These are phyloP conservation scores for Listrodromus nycthemerus DNA, from an alignment of 2,888 invertebrate genomes.

Conservation along the genomic window DNA sequence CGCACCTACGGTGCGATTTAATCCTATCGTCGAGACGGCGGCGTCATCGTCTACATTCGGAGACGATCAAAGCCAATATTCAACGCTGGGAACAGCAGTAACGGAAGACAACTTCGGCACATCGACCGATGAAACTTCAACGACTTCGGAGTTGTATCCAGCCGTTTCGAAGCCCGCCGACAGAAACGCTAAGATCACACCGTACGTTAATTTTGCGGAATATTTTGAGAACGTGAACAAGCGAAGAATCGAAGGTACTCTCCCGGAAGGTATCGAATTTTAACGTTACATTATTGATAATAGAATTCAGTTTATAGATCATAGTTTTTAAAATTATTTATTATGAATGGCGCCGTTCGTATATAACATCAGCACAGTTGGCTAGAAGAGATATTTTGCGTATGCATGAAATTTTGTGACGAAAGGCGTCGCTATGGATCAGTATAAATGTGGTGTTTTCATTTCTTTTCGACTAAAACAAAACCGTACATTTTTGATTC, in stretches of 20 bases:
- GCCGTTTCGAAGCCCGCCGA: conserved; percentile 85
- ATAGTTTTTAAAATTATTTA: background rate
- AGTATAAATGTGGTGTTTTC: too few species aligned
- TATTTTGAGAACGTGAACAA: conserved; percentile 91
- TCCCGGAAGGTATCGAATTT: conserved; percentile 88
- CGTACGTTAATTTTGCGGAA: conserved; percentile 94
- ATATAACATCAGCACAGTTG: too few species aligned
- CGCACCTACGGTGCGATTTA: conserved; percentile 86
- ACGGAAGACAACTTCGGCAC: conserved; percentile 78
- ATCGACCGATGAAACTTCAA: conserved; percentile 83
- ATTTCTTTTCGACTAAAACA: too few species aligned
- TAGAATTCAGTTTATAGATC: background rate
- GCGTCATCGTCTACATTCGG: conserved; percentile 76
- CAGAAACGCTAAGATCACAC: conserved; percentile 89
- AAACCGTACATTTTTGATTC: too few species aligned
- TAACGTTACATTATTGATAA: conserved; percentile 51
- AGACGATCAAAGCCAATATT: conserved; percentile 72
- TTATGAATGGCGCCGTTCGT: too few species aligned
- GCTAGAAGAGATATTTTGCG: too few species aligned
- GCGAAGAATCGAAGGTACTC: conserved; percentile 88
- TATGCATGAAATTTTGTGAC: too few species aligned
- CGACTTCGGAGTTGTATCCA: conserved; percentile 81
- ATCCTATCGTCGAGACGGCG: conserved; percentile 87
- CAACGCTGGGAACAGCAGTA: conserved; percentile 65
- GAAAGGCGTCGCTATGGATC: too few species aligned